Evolutionary conservation across 2,113 vertebrate species (phyloP), one percentile per base, ranked within the genome.

Genomic region (Trichomycterus rosablanca): DNA sequence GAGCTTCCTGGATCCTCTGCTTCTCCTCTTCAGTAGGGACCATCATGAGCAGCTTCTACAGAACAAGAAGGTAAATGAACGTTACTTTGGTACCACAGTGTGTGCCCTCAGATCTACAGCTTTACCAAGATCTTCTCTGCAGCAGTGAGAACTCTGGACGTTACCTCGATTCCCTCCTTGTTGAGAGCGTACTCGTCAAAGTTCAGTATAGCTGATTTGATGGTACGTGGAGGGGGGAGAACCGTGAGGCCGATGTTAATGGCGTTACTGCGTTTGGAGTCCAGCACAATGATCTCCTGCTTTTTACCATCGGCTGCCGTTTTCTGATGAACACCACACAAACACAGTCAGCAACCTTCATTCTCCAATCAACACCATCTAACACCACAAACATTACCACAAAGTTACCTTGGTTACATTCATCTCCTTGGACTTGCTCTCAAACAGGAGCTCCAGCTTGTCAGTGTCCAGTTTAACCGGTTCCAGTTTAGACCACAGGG

Each of bases 151-250:
- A 30, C 26, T 30, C 3, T 30, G 26, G 10, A 16, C 8, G 4
- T 86, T 81, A 97, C 95, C 92, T 98, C 95, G 24, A 97, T 97
- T 75, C 95, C 95, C 86, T 97, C 95, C 81, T 98, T 98, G 85
- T 94, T 97, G 78, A 98, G 90, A 19, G 95, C 95, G 37, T 98
- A 98, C 79, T 98, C 95, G 0, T 98, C 95, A 14, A 98, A 97
- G 83, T 97, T 98, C 45, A 98, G 83, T 76, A 98, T 97, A 77
- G 95, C 95, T 2, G 91, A 92, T 82, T 97, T 98, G 83, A 98
- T 98, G 0, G 95, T 98, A 67, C 94, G 91, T 2, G 95, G 94
- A 6, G 93, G 95, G 4, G 95, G 95, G 44, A 98, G 83, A 5
- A 97, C 93, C 0, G 95, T 98, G 81, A 98, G 83, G 1, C 95